Conservation (phyloP, 1,140 invertebrate species). For the Brachionus rotundiformis region DNA sequence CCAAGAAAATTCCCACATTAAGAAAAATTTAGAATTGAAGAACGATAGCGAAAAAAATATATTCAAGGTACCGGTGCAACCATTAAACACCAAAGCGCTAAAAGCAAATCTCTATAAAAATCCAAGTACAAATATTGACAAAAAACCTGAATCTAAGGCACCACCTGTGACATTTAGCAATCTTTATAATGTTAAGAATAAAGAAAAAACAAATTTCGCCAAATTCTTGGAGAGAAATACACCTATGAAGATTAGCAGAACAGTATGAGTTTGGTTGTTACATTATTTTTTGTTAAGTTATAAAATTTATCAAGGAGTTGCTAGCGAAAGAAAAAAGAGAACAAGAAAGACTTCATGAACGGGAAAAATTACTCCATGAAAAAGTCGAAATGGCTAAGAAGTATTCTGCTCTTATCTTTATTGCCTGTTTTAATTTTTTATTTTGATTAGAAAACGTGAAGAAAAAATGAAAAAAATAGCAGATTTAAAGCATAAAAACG, state of each 20-base stretch:
- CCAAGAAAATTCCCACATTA: background rate
- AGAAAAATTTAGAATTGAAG: background rate
- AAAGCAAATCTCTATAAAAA: background rate
- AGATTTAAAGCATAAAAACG: slow-evolving; percentile 16
- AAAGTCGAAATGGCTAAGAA: slow-evolving; percentile 42
- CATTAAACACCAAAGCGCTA: background rate
- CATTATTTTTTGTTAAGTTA: background rate
- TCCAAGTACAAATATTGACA: background rate
- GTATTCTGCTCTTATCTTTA: background rate
- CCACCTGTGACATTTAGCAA: background rate
- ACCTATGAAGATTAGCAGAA: background rate
- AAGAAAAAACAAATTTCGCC: background rate
- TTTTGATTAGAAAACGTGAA: slow-evolving; percentile 21
- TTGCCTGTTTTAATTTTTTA: background rate
- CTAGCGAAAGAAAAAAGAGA: slow-evolving; percentile 38
- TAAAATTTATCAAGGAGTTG: background rate
- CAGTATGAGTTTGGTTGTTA: background rate
- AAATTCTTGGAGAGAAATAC: slow-evolving; percentile 31
- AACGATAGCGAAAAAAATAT: background rate
- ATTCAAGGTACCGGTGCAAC: background rate
- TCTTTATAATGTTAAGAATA: background rate
- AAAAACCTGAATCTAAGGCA: background rate
- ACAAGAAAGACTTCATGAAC: slow-evolving; percentile 12
- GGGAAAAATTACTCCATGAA: slow-evolving; percentile 31
- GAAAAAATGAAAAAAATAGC: slow-evolving; percentile 51